A percentile compares a stretch with the other conserved stretches of the same genome.
phyloP scores from a whole-genome alignment of 2,113 vertebrate genomes.

The Lepus timidus region DNA sequence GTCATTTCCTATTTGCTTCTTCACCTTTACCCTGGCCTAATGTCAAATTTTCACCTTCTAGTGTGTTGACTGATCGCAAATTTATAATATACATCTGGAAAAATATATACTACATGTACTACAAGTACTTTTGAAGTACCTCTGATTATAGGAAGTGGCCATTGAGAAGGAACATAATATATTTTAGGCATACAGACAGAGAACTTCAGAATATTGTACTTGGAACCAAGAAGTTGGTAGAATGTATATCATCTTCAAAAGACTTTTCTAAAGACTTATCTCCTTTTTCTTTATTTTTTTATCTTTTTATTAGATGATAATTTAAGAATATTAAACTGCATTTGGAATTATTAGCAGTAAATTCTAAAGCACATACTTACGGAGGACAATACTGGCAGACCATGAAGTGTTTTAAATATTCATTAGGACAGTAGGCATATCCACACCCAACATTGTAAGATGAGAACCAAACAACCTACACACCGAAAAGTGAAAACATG shows the following conservation, averaged over 20 bases:
- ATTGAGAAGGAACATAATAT: background rate
- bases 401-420: background rate
- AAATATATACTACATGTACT: background rate
- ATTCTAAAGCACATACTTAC: slow-evolving; percentile 79
- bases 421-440: slow-evolving; percentile 52
- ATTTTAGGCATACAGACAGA: background rate
- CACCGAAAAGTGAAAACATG: background rate
- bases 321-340: background rate
- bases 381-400: slow-evolving; percentile 87
- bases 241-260: background rate
- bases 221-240: background rate
- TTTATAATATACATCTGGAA: background rate
- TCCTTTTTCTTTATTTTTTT: background rate
- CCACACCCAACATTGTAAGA: slow-evolving; percentile 81
- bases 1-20: background rate
- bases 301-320: background rate
- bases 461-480: slow-evolving; percentile 84
- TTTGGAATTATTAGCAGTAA: background rate
- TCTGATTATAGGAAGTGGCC: background rate
- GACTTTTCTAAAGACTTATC: background rate
- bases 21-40: background rate
- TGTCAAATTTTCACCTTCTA: background rate
- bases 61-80: background rate
- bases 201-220: background rate
- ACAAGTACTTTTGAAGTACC: background rate